phyloP scores from a whole-genome alignment of 2,888 invertebrate species.

The Phlogophora meticulosa region DNA sequence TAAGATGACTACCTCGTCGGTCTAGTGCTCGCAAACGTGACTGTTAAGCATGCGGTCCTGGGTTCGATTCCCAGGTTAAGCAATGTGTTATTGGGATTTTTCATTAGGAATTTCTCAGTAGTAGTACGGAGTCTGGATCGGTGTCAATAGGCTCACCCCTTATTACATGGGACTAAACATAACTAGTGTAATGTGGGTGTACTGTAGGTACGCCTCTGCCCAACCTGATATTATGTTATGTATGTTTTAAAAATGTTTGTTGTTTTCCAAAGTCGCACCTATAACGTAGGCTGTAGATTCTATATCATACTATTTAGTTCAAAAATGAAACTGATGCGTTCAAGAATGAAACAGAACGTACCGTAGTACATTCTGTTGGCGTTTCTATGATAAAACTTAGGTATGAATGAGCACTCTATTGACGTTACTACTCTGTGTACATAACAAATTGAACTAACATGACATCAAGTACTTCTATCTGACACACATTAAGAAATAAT shows the following conservation, averaged over 20 bases:
- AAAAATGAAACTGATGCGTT: not conserved
- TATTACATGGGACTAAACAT: no score
- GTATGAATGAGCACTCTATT: slow-evolving; percentile 9
- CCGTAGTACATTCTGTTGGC: no score
- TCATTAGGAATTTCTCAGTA: not conserved
- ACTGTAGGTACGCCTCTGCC: no score
- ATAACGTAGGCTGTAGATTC: not conserved
- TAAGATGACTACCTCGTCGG: no score
- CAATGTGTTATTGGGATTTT: not conserved
- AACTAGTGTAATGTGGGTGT: no score
- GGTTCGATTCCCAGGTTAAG: not conserved
- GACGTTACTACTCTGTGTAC: slow-evolving; percentile 20
- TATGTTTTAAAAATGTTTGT: no score
- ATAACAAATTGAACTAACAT: slow-evolving; percentile 49
- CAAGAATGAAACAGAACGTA: not conserved
- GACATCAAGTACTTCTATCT: slow-evolving; percentile 67
- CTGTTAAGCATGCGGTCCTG: not conserved
- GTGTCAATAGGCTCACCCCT: no score
- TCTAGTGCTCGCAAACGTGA: not conserved
- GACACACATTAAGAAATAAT: slow-evolving; percentile 61
- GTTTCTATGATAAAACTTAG: not conserved
- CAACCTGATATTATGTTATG: no score
- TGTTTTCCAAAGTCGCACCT: not conserved
- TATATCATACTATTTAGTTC: not conserved
- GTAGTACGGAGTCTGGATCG: not conserved